Conservation (phyloP, 2,113 vertebrate genomes). For the Silurus asotus region DNA sequence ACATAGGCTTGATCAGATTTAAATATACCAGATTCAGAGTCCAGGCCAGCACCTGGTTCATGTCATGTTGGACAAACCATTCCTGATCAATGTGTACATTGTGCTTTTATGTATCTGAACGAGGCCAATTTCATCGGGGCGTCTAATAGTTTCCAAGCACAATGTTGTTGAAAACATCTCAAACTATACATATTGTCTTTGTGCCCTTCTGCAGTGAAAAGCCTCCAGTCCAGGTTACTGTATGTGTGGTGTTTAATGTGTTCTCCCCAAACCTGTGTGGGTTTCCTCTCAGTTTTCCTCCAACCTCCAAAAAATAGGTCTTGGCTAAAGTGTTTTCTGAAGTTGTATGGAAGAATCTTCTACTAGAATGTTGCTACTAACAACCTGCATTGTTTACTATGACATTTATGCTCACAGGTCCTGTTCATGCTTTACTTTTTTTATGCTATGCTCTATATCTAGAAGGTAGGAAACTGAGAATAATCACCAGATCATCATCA, state of each 20-base stretch:
- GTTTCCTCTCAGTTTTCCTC: not conserved
- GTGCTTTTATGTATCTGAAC: not conserved
- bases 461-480: too few species aligned
- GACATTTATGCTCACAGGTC: slow-evolving; percentile 5
- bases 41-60: not conserved
- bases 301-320: too few species aligned
- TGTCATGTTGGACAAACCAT: not conserved
- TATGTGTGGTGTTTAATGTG: not conserved
- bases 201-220: not conserved
- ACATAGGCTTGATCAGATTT: not conserved
- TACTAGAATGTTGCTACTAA: not conserved
- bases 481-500: too few species aligned
- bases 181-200: not conserved
- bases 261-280: not conserved
- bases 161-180: not conserved
- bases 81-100: not conserved
- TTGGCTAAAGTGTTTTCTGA: not conserved
- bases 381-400: slow-evolving; percentile 17
- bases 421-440: slow-evolving; percentile 2
- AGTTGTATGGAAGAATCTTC: not conserved
- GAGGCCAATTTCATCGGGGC: too few species aligned
- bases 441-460: too few species aligned
- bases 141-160: not conserved
- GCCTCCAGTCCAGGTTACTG: not conserved
- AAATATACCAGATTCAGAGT: not conserved